These are phyloP conservation scores for Littorina saxatilis DNA, from an alignment of 1,140 invertebrate species.

Conservation along the genomic window DNA sequence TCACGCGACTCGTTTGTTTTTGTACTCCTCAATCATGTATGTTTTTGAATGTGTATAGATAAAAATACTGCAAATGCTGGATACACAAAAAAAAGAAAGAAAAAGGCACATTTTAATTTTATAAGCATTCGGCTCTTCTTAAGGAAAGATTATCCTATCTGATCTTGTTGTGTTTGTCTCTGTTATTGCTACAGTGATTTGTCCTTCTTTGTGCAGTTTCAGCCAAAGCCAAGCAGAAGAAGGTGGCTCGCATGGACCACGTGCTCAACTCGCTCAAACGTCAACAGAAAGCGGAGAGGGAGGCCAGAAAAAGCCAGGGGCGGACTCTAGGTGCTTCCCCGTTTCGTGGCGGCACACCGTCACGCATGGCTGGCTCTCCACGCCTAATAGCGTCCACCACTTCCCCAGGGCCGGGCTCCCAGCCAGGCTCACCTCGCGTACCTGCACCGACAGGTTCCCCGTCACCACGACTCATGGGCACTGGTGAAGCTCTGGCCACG, in stretches of 20 bases:
- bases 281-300: constrained; percentile 49
- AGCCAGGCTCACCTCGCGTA: neutral
- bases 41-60: too few species aligned
- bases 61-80: too few species aligned
- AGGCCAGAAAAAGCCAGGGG: constrained; percentile 40
- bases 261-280: constrained; percentile 50
- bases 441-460: neutral
- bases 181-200: too few species aligned
- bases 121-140: too few species aligned
- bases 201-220: neutral
- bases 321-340: neutral
- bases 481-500: too few species aligned
- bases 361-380: constrained; percentile 28
- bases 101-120: too few species aligned
- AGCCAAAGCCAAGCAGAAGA: constrained; percentile 41
- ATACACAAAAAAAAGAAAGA: too few species aligned
- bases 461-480: neutral
- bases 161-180: too few species aligned
- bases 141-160: too few species aligned
- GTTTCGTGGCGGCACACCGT: constrained; percentile 12
- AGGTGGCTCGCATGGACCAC: constrained; percentile 57
- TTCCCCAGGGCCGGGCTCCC: neutral
- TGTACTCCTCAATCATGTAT: too few species aligned
- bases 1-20: too few species aligned
- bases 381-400: neutral